These are phyloP conservation scores for Emydocephalus ijimae DNA, from an alignment of 2,113 vertebrate genomes.

Conservation along the genomic window DNA sequence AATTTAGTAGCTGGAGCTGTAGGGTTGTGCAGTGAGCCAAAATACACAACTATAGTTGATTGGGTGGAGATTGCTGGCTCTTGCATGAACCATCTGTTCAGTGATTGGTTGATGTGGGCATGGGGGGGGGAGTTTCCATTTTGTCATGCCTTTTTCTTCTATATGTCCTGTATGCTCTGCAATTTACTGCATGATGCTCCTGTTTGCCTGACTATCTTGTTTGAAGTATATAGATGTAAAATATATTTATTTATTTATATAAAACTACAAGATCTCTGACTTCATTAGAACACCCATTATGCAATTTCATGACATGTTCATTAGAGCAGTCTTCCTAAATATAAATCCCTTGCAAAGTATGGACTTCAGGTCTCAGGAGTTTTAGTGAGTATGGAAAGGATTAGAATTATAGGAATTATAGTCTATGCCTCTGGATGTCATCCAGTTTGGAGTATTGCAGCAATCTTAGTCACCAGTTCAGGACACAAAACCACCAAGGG, in stretches of 20 bases:
- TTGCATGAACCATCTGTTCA: background rate
- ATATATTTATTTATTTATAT: background rate
- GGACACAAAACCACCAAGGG: too few relatives aligned
- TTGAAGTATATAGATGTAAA: background rate
- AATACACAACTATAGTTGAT: background rate
- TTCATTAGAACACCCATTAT: background rate
- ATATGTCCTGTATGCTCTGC: background rate
- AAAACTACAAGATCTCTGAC: background rate
- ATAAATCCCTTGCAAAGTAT: background rate
- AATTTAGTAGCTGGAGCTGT: background rate
- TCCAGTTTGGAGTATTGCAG: background rate
- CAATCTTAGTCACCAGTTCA: too few relatives aligned
- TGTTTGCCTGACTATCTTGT: background rate
- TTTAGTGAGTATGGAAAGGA: background rate
- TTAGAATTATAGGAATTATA: background rate
- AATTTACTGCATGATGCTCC: background rate
- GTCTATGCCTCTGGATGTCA: background rate
- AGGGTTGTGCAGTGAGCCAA: background rate
- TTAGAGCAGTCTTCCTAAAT: background rate
- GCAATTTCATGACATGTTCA: background rate
- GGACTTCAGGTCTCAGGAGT: background rate
- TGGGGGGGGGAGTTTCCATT: background rate
- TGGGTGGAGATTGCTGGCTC: background rate
- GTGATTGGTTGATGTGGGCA: background rate
- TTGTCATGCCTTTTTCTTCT: background rate